A percentile compares a stretch with the other conserved stretches of the same genome.
These are phyloP conservation scores for Neomonachus schauinslandi DNA, from an alignment of 2,113 vertebrate species.

Conservation along the genomic window DNA sequence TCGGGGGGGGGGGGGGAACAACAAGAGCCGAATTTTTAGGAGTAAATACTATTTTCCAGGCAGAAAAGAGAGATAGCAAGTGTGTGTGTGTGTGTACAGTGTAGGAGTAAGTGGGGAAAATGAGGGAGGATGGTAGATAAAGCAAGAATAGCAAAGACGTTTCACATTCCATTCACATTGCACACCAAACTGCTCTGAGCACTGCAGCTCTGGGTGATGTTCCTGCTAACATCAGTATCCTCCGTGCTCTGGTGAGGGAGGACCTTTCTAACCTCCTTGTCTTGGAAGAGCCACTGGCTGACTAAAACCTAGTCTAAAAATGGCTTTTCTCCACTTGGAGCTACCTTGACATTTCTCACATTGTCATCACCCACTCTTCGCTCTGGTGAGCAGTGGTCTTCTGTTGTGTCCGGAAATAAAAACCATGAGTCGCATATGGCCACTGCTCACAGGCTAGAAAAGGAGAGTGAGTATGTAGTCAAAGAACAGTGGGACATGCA, in stretches of 20 bases:
- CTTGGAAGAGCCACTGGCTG: background rate
- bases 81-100: background rate
- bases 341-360: background rate
- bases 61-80: background rate
- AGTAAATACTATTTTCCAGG: background rate
- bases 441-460: background rate
- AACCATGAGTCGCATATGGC: background rate
- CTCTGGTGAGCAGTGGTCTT: background rate
- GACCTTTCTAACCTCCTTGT: background rate
- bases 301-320: background rate
- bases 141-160: background rate
- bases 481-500: too few relatives aligned
- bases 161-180: background rate
- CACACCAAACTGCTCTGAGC: background rate
- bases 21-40: background rate
- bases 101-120: background rate
- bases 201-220: rapidly evolving
- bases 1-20: background rate
- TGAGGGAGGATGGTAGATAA: background rate
- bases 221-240: background rate
- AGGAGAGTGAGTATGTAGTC: rapidly evolving
- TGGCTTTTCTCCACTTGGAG: background rate
- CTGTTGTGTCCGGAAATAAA: background rate
- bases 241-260: rapidly evolving
- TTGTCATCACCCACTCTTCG: background rate